Conservation (phyloP, 1,140 invertebrate species). For the Lepidurus couesii region DNA sequence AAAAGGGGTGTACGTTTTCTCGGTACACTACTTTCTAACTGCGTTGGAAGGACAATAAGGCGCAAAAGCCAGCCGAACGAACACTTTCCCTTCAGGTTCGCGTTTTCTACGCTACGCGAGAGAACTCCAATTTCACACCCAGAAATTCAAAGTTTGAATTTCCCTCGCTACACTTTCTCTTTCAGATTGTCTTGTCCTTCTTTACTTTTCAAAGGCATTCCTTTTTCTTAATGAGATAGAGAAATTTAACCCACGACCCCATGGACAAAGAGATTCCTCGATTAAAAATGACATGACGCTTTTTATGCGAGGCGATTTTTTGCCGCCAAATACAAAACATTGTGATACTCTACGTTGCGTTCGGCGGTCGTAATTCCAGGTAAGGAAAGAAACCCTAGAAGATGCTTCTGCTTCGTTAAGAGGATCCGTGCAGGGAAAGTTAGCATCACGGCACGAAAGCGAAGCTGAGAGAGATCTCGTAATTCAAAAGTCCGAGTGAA, state of each 20-base stretch:
- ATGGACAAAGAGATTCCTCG: too few relatives aligned
- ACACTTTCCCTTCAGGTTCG: background rate
- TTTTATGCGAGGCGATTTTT: too few relatives aligned
- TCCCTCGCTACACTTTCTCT: background rate
- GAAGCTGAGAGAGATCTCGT: background rate
- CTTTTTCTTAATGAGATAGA: too few relatives aligned
- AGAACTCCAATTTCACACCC: background rate
- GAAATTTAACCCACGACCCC: too few relatives aligned
- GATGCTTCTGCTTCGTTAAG: background rate
- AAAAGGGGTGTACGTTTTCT: background rate
- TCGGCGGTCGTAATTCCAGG: background rate
- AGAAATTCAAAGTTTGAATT: background rate
- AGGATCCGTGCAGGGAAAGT: background rate
- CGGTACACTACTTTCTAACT: conserved; percentile 18
- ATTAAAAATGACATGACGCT: too few relatives aligned
- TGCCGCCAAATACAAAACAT: too few relatives aligned
- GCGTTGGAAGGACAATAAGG: background rate
- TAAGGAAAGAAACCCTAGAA: background rate
- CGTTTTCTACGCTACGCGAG: background rate
- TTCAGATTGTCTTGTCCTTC: background rate
- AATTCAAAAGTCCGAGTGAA: conserved; percentile 8
- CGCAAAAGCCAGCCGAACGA: background rate
- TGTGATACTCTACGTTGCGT: too few relatives aligned
- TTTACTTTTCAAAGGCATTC: too few relatives aligned
- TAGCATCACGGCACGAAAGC: background rate